Percentiles rank a stretch among this genome's conserved stretches.
Evolutionary conservation across 1,140 invertebrate species (phyloP).

Genomic region (Atopsyche davidsoni): DNA sequence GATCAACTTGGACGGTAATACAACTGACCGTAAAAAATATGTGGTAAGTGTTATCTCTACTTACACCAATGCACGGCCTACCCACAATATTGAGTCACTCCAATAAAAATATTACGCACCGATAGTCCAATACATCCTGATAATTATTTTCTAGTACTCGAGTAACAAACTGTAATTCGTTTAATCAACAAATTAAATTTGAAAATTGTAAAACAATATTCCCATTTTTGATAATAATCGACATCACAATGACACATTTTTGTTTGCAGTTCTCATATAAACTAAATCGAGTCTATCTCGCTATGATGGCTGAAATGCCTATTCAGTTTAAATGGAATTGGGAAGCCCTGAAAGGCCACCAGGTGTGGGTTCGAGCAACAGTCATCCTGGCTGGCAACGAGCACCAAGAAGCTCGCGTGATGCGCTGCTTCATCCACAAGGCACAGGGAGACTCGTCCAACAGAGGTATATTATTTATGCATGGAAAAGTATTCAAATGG

Average conservation of each 20-base stretch:
- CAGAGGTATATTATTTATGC: conserved; percentile 9
- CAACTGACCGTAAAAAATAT: conserved; percentile 14
- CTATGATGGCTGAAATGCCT: conserved; percentile 25
- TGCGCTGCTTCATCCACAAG: conserved; percentile 19
- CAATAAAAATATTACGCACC: not conserved
- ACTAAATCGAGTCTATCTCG: conserved; percentile 18
- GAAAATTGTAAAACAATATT: not conserved
- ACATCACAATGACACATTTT: not conserved
- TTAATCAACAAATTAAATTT: not conserved
- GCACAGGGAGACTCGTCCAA: conserved; percentile 12
- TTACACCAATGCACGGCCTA: not conserved
- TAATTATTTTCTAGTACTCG: not conserved
- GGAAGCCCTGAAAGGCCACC: not conserved
- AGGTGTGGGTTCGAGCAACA: conserved; percentile 21
- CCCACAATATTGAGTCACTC: not conserved
- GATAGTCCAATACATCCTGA: not conserved
- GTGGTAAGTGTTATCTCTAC: conserved; percentile 8
- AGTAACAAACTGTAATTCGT: not conserved
- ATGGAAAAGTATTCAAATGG: too few species aligned
- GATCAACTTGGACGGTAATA: conserved; percentile 7
- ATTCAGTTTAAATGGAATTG: conserved; percentile 24
- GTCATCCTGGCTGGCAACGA: conserved; percentile 20
- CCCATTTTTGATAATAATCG: not conserved
- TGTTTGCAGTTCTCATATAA: conserved; percentile 23
- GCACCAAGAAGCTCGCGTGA: conserved; percentile 20